A percentile compares a stretch with the other conserved stretches of the same genome.
phyloP scores from a whole-genome alignment of 2,888 invertebrate genomes.

The Herminia tarsipennalis region DNA sequence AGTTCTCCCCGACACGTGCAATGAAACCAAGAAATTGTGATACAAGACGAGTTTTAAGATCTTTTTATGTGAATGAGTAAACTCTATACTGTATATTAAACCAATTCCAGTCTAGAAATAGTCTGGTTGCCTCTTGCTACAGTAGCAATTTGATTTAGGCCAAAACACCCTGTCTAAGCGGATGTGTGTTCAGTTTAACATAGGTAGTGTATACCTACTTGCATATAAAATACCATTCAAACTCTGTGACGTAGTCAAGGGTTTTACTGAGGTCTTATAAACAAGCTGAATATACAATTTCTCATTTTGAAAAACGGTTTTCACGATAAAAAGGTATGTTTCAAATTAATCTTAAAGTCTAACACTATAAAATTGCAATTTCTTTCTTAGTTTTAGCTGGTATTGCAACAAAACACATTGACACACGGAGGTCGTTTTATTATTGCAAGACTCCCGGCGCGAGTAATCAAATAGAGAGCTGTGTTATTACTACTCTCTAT shows the following conservation, averaged over 20 bases:
- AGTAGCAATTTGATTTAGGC: too few relatives aligned
- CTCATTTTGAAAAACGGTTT: too few relatives aligned
- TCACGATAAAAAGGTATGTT: too few relatives aligned
- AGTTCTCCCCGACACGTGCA: not conserved
- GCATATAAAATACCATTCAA: too few relatives aligned
- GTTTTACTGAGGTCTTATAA: too few relatives aligned
- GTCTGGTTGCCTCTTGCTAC: too few relatives aligned
- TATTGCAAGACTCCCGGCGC: slow-evolving; percentile 1
- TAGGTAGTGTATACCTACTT: too few relatives aligned
- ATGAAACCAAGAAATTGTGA: slow-evolving; percentile 5
- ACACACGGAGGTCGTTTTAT: not conserved
- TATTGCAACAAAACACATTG: slow-evolving; percentile 7
- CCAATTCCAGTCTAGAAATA: not conserved
- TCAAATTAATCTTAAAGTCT: not conserved
- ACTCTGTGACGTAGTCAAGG: too few relatives aligned
- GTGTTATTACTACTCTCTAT: slow-evolving; percentile 5
- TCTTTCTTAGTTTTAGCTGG: slow-evolving; percentile 5
- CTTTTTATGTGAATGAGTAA: not conserved
- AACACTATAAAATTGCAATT: not conserved
- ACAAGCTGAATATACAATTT: too few relatives aligned
- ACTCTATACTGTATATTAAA: not conserved
- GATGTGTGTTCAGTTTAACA: too few relatives aligned
- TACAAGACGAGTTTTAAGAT: not conserved
- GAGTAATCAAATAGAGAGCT: slow-evolving; percentile 27
- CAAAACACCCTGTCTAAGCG: too few relatives aligned